Conservation (phyloP, 2,888 invertebrate genomes). For the Trachelus stipa region DNA sequence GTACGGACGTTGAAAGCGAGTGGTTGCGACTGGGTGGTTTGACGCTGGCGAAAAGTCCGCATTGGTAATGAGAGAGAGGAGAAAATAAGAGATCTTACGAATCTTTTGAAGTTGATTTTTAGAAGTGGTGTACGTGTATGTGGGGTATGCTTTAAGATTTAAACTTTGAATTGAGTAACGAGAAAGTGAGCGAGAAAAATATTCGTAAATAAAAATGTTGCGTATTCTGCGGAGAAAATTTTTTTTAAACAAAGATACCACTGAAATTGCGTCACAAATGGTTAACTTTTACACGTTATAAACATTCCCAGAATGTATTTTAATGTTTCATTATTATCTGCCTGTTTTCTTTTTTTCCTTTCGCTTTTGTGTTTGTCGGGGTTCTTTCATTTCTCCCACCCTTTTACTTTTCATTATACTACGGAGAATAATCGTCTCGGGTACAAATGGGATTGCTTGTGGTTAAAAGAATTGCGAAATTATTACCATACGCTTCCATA, state of each 20-base stretch:
- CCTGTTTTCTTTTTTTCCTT: neutral
- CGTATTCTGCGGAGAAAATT: neutral
- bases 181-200: neutral
- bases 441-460: neutral
- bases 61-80: neutral
- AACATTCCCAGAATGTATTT: neutral
- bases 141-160: neutral
- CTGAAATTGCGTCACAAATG: neutral
- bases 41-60: neutral
- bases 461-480: neutral
- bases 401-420: neutral
- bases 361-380: neutral
- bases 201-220: neutral
- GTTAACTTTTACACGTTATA: neutral
- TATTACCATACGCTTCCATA: neutral
- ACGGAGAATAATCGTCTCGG: neutral
- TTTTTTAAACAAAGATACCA: neutral
- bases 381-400: neutral
- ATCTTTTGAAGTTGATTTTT: neutral
- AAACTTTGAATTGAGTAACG: neutral
- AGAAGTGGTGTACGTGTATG: neutral
- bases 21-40: neutral
- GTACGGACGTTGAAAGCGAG: neutral
- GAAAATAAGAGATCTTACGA: neutral
- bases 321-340: neutral